Base-by-base conservation (phyloP, 2,797 vertebrate genomes). In the Parambassis ranga region DNA sequence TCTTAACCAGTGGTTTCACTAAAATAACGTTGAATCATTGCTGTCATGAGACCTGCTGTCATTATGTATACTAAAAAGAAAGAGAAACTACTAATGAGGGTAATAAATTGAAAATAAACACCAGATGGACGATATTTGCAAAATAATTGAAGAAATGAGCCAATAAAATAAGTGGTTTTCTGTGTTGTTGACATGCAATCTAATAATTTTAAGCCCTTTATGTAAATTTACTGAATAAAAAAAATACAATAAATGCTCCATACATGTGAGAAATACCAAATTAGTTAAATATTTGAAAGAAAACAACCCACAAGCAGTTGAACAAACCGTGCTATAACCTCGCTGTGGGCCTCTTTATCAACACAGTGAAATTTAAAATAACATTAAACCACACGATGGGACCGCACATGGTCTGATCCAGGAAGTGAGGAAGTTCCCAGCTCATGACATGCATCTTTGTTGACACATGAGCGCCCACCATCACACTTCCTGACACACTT, bases 401-500 rank as follows among this genome's bases (percentile, higher is more conserved):
- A 56, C 20, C 10, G 5, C 23, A 8, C 5, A 3, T n/a, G n/a
- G n/a, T 35, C 6, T 23, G 35, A 37, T 7, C 8, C 36, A 57
- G 10, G 20, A 8, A n/a, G 19, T 59, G 64, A 71, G 86, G 88
- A 89, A 89, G 76, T 87, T 50, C 74, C 31, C 28, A 0, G 11
- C 80, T 82, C 75, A 84, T 86, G 85, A 89, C 65, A 68, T 23
- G 19, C 50, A 15, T 52, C 37, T 37, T 56, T 75, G 63, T 75
- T 65, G 71, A 81, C 80, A 83, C 75, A 73, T 23, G 52, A 72
- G 75, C 10, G 5, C 14, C 18, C 2, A 31, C 15, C 61, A 59
- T 70, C 83, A 82, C 75, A 68, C 64, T 87, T 88, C 86, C 81
- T 84, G 68, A 58, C 36, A 11, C 26, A 65, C 63, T 51, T 75